phyloP scores from a whole-genome alignment of 2,113 vertebrate species.

The Bombycilla garrulus region DNA sequence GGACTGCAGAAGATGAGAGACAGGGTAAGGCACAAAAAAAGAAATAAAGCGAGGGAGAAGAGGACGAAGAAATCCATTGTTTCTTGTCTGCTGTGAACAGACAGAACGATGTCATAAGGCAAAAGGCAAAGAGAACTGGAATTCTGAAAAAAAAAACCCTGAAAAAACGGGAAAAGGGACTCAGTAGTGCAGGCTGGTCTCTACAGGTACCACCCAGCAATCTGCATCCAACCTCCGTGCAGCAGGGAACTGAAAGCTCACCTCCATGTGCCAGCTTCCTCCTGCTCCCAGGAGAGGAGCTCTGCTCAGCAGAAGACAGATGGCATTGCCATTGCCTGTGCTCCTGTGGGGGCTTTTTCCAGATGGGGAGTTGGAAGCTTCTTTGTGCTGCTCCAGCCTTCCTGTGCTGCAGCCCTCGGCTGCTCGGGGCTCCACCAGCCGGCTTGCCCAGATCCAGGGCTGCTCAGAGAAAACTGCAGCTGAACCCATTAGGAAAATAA shows the following conservation, averaged over 20 bases:
- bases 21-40: neutral
- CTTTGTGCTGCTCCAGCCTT: constrained; percentile 32
- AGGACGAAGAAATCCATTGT: neutral
- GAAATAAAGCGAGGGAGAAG: neutral
- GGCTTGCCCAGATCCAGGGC: fast-evolving
- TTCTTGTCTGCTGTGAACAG: neutral
- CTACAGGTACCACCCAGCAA: neutral
- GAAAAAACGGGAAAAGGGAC: neutral
- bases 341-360: constrained; percentile 51
- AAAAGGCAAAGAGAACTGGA: neutral
- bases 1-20: neutral
- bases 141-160: neutral
- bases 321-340: constrained; percentile 6
- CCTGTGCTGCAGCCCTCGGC: neutral
- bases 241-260: constrained; percentile 2
- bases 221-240: neutral
- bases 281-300: constrained; percentile 11
- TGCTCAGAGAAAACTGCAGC: neutral
- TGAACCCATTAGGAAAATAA: neutral
- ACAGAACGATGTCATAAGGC: neutral
- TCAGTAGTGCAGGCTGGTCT: neutral
- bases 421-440: neutral
- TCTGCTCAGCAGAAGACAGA: constrained; percentile 4
- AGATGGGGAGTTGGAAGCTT: constrained; percentile 50
- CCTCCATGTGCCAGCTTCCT: constrained; percentile 5